Evolutionary conservation across 2,113 vertebrate species (phyloP).

Genomic region (Calonectris borealis): DNA sequence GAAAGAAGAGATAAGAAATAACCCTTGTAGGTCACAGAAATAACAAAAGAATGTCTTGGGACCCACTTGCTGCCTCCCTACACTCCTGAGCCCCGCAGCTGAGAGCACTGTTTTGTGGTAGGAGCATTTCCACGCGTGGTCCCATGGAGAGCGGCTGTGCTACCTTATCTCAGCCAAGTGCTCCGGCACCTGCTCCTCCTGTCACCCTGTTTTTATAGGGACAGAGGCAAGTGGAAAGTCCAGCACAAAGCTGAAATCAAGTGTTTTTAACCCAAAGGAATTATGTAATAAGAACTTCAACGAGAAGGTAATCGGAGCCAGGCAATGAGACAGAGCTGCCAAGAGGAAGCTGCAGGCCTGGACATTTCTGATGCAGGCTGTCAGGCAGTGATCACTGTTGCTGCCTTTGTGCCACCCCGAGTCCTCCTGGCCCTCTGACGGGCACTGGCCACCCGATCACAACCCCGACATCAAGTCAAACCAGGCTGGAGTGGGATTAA

Average conservation of each 20-base stretch:
- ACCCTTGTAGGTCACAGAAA: not conserved
- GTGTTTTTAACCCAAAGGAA: not conserved
- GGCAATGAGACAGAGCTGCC: not conserved
- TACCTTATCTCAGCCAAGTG: not conserved
- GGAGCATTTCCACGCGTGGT: not conserved
- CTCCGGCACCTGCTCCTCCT: not conserved
- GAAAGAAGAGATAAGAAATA: not conserved
- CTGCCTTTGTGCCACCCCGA: not conserved
- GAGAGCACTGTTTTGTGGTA: accelerated
- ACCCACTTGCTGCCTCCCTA: not conserved
- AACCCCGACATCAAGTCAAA: accelerated
- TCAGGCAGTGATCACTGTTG: accelerated
- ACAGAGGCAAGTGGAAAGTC: not conserved
- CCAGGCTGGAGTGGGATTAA: not conserved
- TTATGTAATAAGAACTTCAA: not conserved
- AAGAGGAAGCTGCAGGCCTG: not conserved
- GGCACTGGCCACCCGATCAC: not conserved
- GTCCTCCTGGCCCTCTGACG: accelerated
- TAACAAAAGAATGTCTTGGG: not conserved
- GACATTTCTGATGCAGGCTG: not conserved
- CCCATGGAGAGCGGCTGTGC: not conserved
- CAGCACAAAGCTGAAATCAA: not conserved
- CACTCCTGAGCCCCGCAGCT: not conserved
- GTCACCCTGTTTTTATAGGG: not conserved
- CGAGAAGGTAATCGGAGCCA: not conserved